Evolutionary conservation across 2,888 invertebrate genomes (phyloP).

Genomic region (Lydus trimaculatus): DNA sequence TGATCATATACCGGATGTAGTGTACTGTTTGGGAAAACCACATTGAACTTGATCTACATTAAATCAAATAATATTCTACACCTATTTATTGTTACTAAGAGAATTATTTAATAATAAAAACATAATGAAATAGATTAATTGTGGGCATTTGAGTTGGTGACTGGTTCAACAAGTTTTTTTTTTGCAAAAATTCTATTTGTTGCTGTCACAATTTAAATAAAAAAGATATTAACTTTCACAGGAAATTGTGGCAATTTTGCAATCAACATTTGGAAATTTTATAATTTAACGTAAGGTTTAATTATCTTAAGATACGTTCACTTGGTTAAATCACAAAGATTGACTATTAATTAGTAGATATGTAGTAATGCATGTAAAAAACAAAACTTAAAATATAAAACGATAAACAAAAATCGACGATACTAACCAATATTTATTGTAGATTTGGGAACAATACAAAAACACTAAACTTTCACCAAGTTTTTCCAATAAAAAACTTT

Average conservation of each 20-base stretch:
- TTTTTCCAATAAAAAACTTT: background rate
- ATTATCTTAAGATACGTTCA: no score
- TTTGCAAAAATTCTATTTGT: background rate
- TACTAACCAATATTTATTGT: background rate
- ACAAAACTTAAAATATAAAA: no score
- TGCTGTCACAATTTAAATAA: background rate
- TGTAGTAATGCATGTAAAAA: no score
- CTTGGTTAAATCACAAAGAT: no score
- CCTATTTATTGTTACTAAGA: background rate
- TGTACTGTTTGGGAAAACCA: conserved; percentile 1
- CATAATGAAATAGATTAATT: background rate
- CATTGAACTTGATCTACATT: conserved; percentile 1
- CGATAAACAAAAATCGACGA: no score
- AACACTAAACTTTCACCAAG: background rate
- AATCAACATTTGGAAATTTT: background rate
- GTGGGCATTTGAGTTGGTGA: conserved; percentile 12
- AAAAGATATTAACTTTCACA: conserved; percentile 2
- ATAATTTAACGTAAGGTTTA: background rate
- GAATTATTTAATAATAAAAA: conserved; percentile 2
- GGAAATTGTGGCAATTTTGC: background rate
- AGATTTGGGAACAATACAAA: background rate
- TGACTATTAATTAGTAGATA: no score
- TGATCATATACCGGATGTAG: background rate
- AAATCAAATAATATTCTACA: background rate
- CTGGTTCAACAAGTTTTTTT: background rate